Base-by-base conservation (phyloP, 2,797 vertebrate species). In the Morelia viridis region DNA sequence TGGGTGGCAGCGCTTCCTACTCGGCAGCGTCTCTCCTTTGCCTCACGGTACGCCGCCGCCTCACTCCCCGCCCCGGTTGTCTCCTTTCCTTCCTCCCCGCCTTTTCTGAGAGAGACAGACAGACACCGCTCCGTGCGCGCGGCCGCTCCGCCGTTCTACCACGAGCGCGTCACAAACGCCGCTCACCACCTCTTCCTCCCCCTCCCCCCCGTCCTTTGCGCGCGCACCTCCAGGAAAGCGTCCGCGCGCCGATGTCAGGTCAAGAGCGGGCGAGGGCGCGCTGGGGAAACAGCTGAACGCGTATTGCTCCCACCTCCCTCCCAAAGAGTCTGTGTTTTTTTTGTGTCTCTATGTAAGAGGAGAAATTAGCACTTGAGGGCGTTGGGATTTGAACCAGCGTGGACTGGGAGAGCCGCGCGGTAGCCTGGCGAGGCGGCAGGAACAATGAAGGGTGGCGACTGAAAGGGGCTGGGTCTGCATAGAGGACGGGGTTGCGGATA, bases 111-210 rank as follows among this genome's bases (percentile, higher is more conserved):
- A 83, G 64, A 60, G 3, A 10, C 2, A 57, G 19, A n/a, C 88
- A 64, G 89, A 91, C 93, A 93, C 95, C 92, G 92, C 83, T 93
- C 83, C 85, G 92, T 92, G 94, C 94, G 94, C 95, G 95, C 93
- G 92, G 91, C 93, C 94, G 93, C 93, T 35, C 83, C 17, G 71
- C 90, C 71, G 92, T 65, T 68, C 84, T 35, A 28, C 50, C 87
- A 28, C 50, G 61, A 88, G 68, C 80, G 53, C 93, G 56, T 64
- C 90, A 80, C 93, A 4, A 86, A 89, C 94, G 68, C 92, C 76
- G 62, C n/a, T 89, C 92, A 35, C 86, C 91, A 92, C 35, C 92
- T 85, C 53, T 24, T 24, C 13, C 46, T 53, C 6, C 35, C 1
- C 12, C 19, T 22, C 26, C 24, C n/a, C 11, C 50, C 8, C 12